Base-by-base conservation (phyloP, 1,140 invertebrate genomes). In the Battus philenor region DNA sequence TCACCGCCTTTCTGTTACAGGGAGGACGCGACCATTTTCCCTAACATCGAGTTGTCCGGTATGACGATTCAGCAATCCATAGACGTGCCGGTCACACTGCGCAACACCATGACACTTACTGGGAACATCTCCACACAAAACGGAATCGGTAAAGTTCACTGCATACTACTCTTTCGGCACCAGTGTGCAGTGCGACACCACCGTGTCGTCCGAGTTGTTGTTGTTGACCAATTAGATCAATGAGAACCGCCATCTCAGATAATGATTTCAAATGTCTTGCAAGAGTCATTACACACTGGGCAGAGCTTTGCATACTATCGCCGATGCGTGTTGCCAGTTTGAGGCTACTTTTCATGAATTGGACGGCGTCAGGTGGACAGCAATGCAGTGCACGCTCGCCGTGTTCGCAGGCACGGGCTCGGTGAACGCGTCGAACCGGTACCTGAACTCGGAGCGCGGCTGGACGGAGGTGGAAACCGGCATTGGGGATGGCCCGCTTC, bases 41-140 rank as follows among this genome's bases (percentile, higher is more conserved):
- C 94, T 9, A 89, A 84, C 34, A 88, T 98, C 50, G 96, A 98
- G 88, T 91, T 98, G 3, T 95, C 92, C 43, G 94, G 94, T 11
- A 96, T 98, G 93, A 93, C 92, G 16, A 93, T 98, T 65, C 90
- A 91, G 17, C 97, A 98, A 72, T 96, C 95, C 0, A 95, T 98
- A 31, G 96, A 99, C 84, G 93, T 95, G 30, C 97, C 97, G 0
- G 86, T 98, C 5, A 97, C 95, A 0, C 70, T 91, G 33, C 92
- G 91, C 59, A 94, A 98, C 62, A 96, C 94, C 4, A 89, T 93
- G 32, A 92, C 91, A 0, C 80, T 97, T 54, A 91, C 93, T 24
- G 95, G 95, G 34, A 91, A 93, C 60, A 84, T 98, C 17, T 90
- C 90, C 16, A 93, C 94, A 3, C 92, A 94, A 52, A 98, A 98